phyloP scores from a whole-genome alignment of 2,888 invertebrate species.

The Empis livida region DNA sequence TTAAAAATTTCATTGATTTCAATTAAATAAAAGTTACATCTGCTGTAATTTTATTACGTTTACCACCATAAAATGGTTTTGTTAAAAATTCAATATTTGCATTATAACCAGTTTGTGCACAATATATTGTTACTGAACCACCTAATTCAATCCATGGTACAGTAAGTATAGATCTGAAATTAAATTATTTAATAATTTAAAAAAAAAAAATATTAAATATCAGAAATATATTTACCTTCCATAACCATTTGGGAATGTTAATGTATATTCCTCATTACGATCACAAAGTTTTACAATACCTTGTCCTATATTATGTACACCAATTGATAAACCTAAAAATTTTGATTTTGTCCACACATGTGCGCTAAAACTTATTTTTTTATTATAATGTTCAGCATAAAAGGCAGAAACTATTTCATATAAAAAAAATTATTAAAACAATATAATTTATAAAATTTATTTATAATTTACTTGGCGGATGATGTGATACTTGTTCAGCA shows the following conservation, averaged over 20 bases:
- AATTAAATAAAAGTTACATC: conserved; percentile 43
- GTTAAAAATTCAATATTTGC: conserved; percentile 92
- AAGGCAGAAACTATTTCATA: conserved; percentile 77
- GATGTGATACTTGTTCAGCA: conserved; percentile 98
- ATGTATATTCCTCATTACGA: conserved; percentile 83
- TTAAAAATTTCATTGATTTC: background rate
- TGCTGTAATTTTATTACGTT: conserved; percentile 77
- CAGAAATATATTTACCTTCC: conserved; percentile 49
- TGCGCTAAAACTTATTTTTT: conserved; percentile 82
- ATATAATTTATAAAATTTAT: background rate
- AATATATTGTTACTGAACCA: conserved; percentile 79
- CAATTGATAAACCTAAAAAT: conserved; percentile 93
- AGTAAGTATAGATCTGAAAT: conserved; percentile 77
- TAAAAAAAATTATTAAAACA: background rate
- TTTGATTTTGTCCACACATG: conserved; percentile 99
- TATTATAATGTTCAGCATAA: conserved; percentile 92
- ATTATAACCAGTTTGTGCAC: conserved; percentile 85
- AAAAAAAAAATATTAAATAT: background rate
- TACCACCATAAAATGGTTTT: conserved; percentile 96
- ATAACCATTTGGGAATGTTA: conserved; percentile 97
- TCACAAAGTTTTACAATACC: conserved; percentile 85
- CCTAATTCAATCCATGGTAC: conserved; percentile 99
- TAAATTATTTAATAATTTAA: conserved; percentile 5
- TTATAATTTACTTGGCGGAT: conserved; percentile 72
- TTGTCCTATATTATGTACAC: conserved; percentile 94